phyloP scores from a whole-genome alignment of 1,140 invertebrate species.

The Drosophila insularis region DNA sequence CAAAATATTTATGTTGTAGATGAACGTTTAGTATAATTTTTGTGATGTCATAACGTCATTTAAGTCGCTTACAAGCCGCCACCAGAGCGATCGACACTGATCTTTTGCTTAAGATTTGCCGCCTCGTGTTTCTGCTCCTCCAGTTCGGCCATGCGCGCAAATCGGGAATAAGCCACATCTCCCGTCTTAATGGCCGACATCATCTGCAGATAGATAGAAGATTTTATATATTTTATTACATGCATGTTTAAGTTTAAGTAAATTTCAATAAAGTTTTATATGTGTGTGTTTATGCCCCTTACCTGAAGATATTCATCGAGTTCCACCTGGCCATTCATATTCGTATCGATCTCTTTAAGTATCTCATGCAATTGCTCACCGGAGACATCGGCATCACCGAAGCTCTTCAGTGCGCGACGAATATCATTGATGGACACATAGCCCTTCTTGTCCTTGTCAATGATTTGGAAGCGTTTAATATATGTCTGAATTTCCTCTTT shows the following conservation, averaged over 20 bases:
- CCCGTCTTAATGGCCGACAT: constrained; percentile 98
- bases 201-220: constrained; percentile 87
- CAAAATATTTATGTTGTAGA: constrained; percentile 30
- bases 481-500: constrained; percentile 97
- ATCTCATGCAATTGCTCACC: constrained; percentile 99
- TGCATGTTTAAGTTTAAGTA: neutral
- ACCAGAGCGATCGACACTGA: constrained; percentile 95
- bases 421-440: constrained; percentile 99
- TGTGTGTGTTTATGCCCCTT: constrained; percentile 37
- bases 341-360: constrained; percentile 98
- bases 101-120: constrained; percentile 89
- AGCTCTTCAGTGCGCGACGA: constrained; percentile 94
- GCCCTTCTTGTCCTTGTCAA: constrained; percentile 98
- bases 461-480: constrained; percentile 96
- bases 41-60: constrained; percentile 21
- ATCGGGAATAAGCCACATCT: constrained; percentile 94
- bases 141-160: constrained; percentile 95
- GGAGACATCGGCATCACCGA: constrained; percentile 92
- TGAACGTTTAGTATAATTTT: constrained; percentile 16
- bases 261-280: constrained; percentile 4
- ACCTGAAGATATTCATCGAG: constrained; percentile 99
- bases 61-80: constrained; percentile 91
- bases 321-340: constrained; percentile 99
- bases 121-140: constrained; percentile 91
- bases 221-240: no score